Evolutionary conservation across 2,797 vertebrate genomes (phyloP).

Genomic region (Poeciliopsis gracilis): DNA sequence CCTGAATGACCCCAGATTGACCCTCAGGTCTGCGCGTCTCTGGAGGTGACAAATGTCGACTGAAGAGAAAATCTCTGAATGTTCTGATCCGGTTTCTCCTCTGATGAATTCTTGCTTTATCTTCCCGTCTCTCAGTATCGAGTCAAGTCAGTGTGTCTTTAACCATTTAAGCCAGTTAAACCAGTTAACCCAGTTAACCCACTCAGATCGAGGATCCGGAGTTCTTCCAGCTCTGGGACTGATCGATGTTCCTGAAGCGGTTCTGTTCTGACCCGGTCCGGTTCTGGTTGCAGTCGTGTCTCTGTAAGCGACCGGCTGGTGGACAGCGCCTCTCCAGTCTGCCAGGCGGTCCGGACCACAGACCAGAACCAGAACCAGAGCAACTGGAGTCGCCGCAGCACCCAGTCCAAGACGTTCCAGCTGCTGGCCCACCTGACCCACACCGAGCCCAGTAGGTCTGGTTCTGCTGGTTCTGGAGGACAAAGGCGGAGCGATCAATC

Average conservation of each 20-base stretch:
- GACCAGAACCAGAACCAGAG: conserved; percentile 72
- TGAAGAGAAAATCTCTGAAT: conserved; percentile 8
- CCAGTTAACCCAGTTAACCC: not conserved
- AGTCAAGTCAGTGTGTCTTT: not conserved
- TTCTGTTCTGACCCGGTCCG: not conserved
- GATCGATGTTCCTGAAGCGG: not conserved
- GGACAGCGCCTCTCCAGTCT: conserved; percentile 92
- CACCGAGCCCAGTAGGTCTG: conserved; percentile 89
- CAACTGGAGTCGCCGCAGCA: conserved; percentile 85
- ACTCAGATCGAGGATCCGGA: not conserved
- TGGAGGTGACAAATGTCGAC: not conserved
- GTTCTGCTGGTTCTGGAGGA: too few species aligned
- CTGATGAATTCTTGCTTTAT: not conserved
- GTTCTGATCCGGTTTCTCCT: conserved; percentile 53
- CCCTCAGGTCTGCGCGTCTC: not conserved
- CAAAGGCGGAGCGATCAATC: not conserved
- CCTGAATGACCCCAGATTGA: too few species aligned
- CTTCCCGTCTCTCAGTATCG: not conserved
- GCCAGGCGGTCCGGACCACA: conserved; percentile 88
- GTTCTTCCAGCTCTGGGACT: not conserved
- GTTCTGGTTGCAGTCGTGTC: conserved; percentile 84
- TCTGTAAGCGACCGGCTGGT: conserved; percentile 86
- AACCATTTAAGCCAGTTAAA: not conserved
- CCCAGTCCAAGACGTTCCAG: conserved; percentile 92
- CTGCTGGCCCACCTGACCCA: conserved; percentile 92